Conservation (phyloP, 2,113 vertebrate species). For the Colius striatus region DNA sequence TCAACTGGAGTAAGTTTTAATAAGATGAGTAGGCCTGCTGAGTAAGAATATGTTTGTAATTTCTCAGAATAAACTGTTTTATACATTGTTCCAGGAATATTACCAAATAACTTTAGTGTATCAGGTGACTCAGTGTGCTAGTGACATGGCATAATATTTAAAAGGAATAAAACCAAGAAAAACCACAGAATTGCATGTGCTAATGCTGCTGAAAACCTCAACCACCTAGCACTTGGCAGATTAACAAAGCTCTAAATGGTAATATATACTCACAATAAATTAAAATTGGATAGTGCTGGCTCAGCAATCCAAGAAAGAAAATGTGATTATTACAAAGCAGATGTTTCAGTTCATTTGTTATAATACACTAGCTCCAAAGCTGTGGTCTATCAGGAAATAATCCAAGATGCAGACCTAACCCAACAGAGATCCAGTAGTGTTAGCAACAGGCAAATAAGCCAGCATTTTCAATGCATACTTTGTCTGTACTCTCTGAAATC, state of each 20-base stretch:
- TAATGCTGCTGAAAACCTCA: background rate
- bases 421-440: background rate
- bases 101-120: background rate
- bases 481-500: background rate
- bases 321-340: background rate
- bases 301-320: background rate
- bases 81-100: background rate
- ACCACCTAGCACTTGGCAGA: background rate
- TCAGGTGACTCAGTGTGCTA: background rate
- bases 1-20: background rate
- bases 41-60: background rate
- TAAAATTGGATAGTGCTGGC: background rate
- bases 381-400: background rate
- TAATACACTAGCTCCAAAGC: background rate
- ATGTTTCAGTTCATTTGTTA: background rate
- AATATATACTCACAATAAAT: background rate
- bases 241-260: background rate
- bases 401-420: background rate
- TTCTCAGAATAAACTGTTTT: background rate
- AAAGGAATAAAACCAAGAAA: background rate
- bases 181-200: background rate
- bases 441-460: background rate
- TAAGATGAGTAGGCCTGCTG: background rate
- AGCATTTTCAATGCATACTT: background rate
- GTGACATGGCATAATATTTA: background rate